Percentiles rank a stretch among this genome's conserved stretches.
Conservation (phyloP, 2,113 vertebrate genomes). For the Clarias batrachus region DNA sequence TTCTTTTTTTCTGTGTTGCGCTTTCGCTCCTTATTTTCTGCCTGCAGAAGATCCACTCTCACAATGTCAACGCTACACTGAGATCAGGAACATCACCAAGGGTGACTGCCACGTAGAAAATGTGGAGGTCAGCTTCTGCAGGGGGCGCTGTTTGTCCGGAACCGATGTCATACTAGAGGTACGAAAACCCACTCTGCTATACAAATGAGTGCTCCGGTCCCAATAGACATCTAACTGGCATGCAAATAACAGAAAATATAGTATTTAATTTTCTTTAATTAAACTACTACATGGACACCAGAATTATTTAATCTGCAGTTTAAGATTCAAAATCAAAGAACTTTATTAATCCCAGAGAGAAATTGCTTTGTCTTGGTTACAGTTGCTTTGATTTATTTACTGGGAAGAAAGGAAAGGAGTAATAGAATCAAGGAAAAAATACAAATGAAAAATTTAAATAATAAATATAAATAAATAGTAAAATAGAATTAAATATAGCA, state of each 20-base stretch:
- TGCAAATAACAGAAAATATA: background rate
- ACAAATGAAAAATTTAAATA: no score
- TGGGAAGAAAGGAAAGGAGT: no score
- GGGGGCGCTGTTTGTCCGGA: slow-evolving; percentile 80
- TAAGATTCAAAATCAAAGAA: no score
- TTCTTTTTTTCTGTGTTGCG: background rate
- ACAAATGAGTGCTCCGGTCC: background rate
- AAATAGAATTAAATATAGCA: no score
- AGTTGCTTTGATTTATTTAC: no score
- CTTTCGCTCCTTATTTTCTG: background rate
- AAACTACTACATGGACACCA: background rate
- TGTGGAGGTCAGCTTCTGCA: slow-evolving; percentile 86
- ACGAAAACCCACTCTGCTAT: background rate
- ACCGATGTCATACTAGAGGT: slow-evolving; percentile 85
- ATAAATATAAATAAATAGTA: no score
- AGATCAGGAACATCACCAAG: slow-evolving; percentile 85
- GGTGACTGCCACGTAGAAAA: slow-evolving; percentile 79
- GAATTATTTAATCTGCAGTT: background rate
- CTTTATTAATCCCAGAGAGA: no score
- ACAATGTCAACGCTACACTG: slow-evolving; percentile 74
- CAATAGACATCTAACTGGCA: background rate
- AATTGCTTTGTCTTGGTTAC: no score
- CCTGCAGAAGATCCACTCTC: slow-evolving; percentile 65
- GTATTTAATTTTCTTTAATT: background rate
- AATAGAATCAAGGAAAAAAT: no score